phyloP scores from a whole-genome alignment of 2,797 vertebrate genomes.

The Lerista edwardsae region DNA sequence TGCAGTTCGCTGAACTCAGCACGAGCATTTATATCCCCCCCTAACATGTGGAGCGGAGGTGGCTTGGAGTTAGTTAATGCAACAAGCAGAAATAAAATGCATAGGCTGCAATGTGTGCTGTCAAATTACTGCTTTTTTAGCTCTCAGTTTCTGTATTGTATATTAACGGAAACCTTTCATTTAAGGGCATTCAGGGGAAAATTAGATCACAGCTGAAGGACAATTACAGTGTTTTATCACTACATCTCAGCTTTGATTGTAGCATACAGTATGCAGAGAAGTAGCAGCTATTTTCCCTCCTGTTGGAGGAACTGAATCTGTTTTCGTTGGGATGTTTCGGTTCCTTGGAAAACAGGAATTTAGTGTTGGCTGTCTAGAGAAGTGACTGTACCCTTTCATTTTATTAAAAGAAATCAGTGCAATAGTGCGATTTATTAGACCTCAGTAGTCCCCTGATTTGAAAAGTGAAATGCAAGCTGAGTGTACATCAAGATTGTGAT shows the following conservation, averaged over 20 bases:
- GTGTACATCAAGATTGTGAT: not conserved
- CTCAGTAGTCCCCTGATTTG: not conserved
- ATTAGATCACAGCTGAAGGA: constrained; percentile 63
- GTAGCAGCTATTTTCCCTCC: constrained; percentile 19
- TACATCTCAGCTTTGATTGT: constrained; percentile 50
- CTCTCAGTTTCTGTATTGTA: constrained; percentile 53
- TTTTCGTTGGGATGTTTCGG: constrained; percentile 11
- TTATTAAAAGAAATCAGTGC: no score
- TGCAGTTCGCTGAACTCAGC: constrained; percentile 44
- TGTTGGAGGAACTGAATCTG: constrained; percentile 21
- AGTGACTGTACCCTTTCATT: not conserved
- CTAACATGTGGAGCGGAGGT: constrained; percentile 51
- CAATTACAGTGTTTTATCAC: constrained; percentile 63
- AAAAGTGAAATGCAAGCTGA: not conserved
- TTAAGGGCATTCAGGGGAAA: constrained; percentile 58
- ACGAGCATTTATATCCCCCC: constrained; percentile 50
- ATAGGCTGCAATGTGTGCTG: constrained; percentile 47
- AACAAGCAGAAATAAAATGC: constrained; percentile 46
- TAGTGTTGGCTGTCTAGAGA: not conserved
- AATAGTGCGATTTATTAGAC: not conserved
- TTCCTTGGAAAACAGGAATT: not conserved
- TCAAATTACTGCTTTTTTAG: constrained; percentile 61
- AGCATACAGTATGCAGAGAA: constrained; percentile 29
- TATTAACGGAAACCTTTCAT: constrained; percentile 63
- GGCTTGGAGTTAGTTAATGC: constrained; percentile 57